Percentiles rank a stretch among this genome's conserved stretches.
Conservation (phyloP, 2,888 invertebrate species). For the Iphiclides podalirius region DNA sequence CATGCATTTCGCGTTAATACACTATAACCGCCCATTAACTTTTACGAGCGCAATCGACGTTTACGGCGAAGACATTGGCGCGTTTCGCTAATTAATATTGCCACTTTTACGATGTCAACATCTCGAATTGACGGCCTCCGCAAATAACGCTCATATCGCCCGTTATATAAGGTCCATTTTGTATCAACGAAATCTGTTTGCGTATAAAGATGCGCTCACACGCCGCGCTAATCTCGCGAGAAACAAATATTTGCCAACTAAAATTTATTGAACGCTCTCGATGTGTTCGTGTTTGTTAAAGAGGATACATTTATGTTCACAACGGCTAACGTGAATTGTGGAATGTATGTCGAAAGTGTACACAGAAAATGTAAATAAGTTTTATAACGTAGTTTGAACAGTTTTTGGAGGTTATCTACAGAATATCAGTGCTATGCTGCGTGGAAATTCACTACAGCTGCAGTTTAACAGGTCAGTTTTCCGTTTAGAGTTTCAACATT, state of each 20-base stretch:
- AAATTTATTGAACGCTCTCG: slow-evolving; percentile 1
- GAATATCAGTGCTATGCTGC: too few relatives aligned
- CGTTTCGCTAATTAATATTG: slow-evolving; percentile 12
- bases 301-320: neutral
- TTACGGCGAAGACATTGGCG: neutral
- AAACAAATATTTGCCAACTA: neutral
- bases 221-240: neutral
- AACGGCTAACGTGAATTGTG: too few relatives aligned
- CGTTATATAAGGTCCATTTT: neutral
- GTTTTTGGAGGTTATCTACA: too few relatives aligned
- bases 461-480: too few relatives aligned
- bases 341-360: too few relatives aligned
- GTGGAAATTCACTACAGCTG: too few relatives aligned
- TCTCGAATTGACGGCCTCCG: neutral
- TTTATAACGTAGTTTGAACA: too few relatives aligned
- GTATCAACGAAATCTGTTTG: neutral
- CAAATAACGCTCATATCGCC: neutral
- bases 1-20: too few relatives aligned
- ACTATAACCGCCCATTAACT: neutral
- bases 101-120: slow-evolving; percentile 18
- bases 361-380: too few relatives aligned
- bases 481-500: too few relatives aligned
- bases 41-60: slow-evolving; percentile 3
- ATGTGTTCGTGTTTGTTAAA: neutral
- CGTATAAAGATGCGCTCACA: neutral